These are phyloP conservation scores for Morpho helenor DNA, from an alignment of 2,888 invertebrate genomes.

Conservation along the genomic window DNA sequence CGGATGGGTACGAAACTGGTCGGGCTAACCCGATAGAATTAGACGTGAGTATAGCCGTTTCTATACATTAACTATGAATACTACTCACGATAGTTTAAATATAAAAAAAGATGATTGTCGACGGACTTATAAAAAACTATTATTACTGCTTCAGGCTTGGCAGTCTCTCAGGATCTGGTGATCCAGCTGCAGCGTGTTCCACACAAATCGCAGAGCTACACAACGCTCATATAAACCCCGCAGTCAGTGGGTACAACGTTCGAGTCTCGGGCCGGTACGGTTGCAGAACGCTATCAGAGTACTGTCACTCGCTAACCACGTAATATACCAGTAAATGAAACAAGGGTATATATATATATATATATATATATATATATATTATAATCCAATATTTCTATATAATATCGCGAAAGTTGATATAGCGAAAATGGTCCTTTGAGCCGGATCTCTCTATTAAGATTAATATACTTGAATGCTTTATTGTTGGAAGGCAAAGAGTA, in stretches of 20 bases:
- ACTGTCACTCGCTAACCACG: constrained; percentile 25
- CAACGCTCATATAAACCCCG: constrained; percentile 76
- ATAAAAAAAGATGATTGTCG: too few species aligned
- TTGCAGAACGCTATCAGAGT: constrained; percentile 25
- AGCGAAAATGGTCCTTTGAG: not conserved
- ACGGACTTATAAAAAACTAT: too few species aligned
- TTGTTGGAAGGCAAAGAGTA: too few species aligned
- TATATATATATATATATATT: not conserved
- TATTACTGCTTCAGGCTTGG: constrained; percentile 62
- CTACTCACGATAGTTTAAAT: too few species aligned
- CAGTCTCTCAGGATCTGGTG: constrained; percentile 74
- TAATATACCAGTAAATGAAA: not conserved
- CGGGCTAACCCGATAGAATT: too few species aligned
- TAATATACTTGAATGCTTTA: not conserved
- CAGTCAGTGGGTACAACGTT: constrained; percentile 28
- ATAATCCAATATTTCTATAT: not conserved
- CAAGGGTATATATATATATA: not conserved
- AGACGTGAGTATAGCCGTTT: too few species aligned
- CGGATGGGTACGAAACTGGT: too few species aligned
- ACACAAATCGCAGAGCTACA: constrained; percentile 81
- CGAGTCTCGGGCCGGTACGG: constrained; percentile 34
- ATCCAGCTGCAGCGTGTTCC: constrained; percentile 81
- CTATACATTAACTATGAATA: too few species aligned
- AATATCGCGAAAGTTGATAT: not conserved
- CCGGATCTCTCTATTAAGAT: not conserved